Conservation (phyloP, 2,888 invertebrate species). For the Lepidochrysops patricia region DNA sequence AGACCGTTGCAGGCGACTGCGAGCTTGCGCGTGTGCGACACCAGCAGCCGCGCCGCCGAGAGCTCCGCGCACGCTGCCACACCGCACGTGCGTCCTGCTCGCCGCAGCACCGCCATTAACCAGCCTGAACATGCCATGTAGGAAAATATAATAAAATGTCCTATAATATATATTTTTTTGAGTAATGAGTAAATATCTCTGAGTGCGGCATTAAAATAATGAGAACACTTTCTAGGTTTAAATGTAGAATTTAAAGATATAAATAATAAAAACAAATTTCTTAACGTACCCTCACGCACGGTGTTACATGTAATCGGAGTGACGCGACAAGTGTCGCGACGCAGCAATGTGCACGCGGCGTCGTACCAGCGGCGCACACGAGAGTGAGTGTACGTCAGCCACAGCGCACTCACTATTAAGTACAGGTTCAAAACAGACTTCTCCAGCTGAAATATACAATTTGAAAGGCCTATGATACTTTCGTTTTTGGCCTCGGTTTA, state of each 20-base stretch:
- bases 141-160: too few relatives aligned
- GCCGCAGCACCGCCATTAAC: constrained; percentile 66
- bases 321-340: constrained; percentile 8
- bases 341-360: constrained; percentile 35
- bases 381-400: constrained; percentile 74
- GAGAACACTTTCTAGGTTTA: too few relatives aligned
- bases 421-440: constrained; percentile 79
- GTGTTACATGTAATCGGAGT: not conserved
- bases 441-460: constrained; percentile 55
- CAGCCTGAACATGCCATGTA: constrained; percentile 43
- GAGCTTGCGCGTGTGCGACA: constrained; percentile 31
- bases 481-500: too few relatives aligned
- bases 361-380: constrained; percentile 53
- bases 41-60: constrained; percentile 72
- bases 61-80: constrained; percentile 81
- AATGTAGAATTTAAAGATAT: too few relatives aligned
- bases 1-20: constrained; percentile 53
- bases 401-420: constrained; percentile 80
- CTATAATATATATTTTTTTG: too few relatives aligned
- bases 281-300: not conserved
- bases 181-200: too few relatives aligned
- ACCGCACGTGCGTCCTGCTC: constrained; percentile 51
- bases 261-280: too few relatives aligned
- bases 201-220: too few relatives aligned
- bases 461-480: too few relatives aligned